A percentile compares a stretch with the other conserved stretches of the same genome.
Conservation (phyloP, 2,797 vertebrate genomes). For the Limosa lapponica region DNA sequence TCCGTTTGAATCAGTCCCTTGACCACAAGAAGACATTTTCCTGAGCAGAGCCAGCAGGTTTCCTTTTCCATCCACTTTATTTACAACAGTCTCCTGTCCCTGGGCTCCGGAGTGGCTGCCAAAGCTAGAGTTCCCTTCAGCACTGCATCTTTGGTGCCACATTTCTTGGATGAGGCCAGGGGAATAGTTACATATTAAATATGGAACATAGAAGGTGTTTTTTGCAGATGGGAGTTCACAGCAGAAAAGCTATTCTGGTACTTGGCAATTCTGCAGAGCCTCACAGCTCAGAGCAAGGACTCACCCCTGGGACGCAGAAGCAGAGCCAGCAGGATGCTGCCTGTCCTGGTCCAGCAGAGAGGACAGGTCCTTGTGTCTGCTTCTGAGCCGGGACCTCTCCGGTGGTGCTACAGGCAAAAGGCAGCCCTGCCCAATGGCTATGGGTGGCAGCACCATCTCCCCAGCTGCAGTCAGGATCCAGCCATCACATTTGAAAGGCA, state of each 20-base stretch:
- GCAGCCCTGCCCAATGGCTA: not conserved
- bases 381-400: accelerated
- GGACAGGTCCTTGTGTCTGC: accelerated
- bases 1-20: not conserved
- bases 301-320: not conserved
- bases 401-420: accelerated
- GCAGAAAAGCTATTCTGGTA: not conserved
- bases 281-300: not conserved
- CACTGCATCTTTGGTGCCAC: not conserved
- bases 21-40: not conserved
- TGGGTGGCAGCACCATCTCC: accelerated
- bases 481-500: accelerated
- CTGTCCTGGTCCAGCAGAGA: not conserved
- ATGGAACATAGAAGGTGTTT: not conserved
- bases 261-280: not conserved
- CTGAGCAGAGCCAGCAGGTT: not conserved
- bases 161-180: not conserved
- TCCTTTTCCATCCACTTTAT: not conserved
- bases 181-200: not conserved
- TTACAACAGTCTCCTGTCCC: not conserved
- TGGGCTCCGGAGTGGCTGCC: not conserved
- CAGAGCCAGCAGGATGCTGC: not conserved
- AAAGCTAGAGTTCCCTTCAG: not conserved
- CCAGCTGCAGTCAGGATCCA: not conserved
- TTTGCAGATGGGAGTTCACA: not conserved